Evolutionary conservation across 1,140 invertebrate genomes (phyloP).

Genomic region (Diuraphis noxia): DNA sequence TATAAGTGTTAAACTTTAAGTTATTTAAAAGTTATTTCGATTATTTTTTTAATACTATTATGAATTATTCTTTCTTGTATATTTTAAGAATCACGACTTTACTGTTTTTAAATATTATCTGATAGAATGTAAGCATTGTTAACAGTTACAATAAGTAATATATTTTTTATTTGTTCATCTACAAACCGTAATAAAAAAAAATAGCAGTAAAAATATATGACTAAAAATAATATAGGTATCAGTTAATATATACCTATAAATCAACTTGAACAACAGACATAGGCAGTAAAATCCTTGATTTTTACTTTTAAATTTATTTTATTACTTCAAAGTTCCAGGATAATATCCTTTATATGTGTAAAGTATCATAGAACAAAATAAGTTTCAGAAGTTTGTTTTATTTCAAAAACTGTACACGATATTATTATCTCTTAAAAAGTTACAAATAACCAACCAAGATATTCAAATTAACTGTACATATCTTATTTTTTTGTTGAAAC

Average conservation of each 20-base stretch:
- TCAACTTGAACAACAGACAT: background rate
- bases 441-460: background rate
- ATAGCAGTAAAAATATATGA: background rate
- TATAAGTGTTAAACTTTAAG: background rate
- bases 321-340: background rate
- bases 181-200: background rate
- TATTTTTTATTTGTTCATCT: background rate
- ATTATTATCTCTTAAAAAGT: background rate
- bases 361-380: background rate
- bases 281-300: background rate
- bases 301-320: background rate
- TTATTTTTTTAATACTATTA: background rate
- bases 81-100: background rate
- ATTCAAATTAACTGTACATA: background rate
- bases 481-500: background rate
- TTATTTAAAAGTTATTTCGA: background rate
- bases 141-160: background rate
- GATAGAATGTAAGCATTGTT: background rate
- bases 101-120: background rate
- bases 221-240: background rate
- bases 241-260: background rate
- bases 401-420: background rate
- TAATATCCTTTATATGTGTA: background rate
- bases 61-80: background rate
- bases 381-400: background rate